phyloP scores from a whole-genome alignment of 2,797 vertebrate species.

The Pantherophis vulpinus region DNA sequence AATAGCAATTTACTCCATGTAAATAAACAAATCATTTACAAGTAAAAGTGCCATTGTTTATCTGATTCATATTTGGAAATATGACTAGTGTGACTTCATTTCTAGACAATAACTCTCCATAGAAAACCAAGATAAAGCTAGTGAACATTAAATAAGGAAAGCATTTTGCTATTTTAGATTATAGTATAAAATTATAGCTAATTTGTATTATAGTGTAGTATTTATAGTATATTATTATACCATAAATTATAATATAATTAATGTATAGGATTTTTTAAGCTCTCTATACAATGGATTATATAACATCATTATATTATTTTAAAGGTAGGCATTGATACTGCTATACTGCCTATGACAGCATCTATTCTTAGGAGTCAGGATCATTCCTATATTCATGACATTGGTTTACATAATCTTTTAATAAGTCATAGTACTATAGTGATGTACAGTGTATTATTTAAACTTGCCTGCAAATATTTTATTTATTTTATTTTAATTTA shows the following conservation, averaged over 20 bases:
- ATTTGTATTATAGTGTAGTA: not conserved
- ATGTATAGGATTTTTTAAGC: not conserved
- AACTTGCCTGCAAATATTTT: slow-evolving; percentile 8
- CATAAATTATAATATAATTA: not conserved
- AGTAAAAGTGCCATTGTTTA: slow-evolving; percentile 9
- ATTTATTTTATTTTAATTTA: not conserved
- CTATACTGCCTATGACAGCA: slow-evolving; percentile 2
- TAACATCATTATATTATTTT: not conserved
- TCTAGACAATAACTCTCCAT: not conserved
- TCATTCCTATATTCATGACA: slow-evolving; percentile 16
- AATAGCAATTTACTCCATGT: not conserved
- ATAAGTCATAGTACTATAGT: not conserved
- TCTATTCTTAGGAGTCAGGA: not conserved
- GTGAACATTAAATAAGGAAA: not conserved
- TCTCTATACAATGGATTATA: slow-evolving; percentile 17
- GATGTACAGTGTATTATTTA: not conserved
- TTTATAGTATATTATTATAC: not conserved
- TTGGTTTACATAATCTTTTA: slow-evolving; percentile 9
- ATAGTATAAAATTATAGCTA: not conserved
- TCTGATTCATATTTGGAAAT: slow-evolving; percentile 44
- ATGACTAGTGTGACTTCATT: slow-evolving; percentile 28
- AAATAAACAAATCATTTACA: not conserved
- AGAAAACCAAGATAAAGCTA: not conserved
- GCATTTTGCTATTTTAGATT: not conserved
- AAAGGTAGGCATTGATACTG: not conserved